Conservation (phyloP, 2,113 vertebrate species). For the Oriolus oriolus region DNA sequence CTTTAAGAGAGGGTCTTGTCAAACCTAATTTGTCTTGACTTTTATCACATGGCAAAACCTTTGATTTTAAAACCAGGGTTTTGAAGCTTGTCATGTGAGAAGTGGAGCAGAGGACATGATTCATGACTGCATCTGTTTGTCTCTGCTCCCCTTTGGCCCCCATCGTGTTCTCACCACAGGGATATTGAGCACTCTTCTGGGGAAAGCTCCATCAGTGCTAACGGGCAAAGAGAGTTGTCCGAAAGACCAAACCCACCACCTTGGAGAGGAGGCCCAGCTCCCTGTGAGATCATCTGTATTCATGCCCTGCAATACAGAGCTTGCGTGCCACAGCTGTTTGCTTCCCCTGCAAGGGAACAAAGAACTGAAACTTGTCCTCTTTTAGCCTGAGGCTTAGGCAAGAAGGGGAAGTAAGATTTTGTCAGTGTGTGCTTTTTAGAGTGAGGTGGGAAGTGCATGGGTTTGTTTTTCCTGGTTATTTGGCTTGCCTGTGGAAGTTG, state of each 20-base stretch:
- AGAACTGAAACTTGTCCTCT: neutral
- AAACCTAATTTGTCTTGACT: neutral
- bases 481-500: neutral
- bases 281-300: neutral
- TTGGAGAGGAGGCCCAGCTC: neutral
- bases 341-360: neutral
- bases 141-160: neutral
- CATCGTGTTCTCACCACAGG: accelerated
- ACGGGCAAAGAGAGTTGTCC: neutral
- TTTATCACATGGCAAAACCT: neutral
- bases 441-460: neutral
- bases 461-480: neutral
- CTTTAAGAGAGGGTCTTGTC: neutral
- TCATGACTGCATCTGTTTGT: neutral
- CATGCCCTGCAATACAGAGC: accelerated
- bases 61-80: neutral
- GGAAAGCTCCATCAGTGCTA: neutral
- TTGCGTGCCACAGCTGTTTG: neutral
- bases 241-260: neutral
- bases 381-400: neutral
- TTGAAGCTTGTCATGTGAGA: neutral
- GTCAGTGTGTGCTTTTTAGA: neutral
- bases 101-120: neutral
- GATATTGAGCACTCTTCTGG: neutral
- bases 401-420: neutral